These are phyloP conservation scores for Formica aserva DNA, from an alignment of 2,888 invertebrate genomes.

Conservation along the genomic window DNA sequence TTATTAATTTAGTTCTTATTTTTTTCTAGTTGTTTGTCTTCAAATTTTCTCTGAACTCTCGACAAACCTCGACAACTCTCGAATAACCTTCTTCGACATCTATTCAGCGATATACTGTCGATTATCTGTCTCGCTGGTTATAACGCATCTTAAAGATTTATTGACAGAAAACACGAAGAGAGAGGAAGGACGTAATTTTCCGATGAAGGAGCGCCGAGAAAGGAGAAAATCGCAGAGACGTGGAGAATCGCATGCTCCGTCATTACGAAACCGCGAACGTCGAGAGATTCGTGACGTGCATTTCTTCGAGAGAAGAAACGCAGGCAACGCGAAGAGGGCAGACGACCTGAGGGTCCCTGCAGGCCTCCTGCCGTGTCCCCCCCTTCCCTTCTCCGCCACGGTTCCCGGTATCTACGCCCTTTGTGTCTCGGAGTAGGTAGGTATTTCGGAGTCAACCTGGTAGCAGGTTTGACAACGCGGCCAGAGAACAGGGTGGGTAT, in stretches of 20 bases:
- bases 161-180: neutral
- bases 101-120: neutral
- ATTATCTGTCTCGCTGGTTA: neutral
- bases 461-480: slow-evolving; percentile 73
- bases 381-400: neutral
- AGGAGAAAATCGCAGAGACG: slow-evolving; percentile 32
- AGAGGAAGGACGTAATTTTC: slow-evolving; percentile 18
- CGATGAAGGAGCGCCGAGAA: slow-evolving; percentile 20
- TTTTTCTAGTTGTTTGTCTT: neutral
- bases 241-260: slow-evolving; percentile 40
- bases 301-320: slow-evolving; percentile 45
- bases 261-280: slow-evolving; percentile 48
- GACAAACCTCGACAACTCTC: too few species aligned
- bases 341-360: slow-evolving; percentile 43
- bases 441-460: slow-evolving; percentile 70
- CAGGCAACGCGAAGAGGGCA: slow-evolving; percentile 48
- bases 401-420: slow-evolving; percentile 44
- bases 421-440: slow-evolving; percentile 52
- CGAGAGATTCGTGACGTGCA: slow-evolving; percentile 55
- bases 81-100: neutral
- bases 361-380: slow-evolving; percentile 18
- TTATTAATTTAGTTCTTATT: neutral
- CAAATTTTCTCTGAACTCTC: neutral
- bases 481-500: slow-evolving; percentile 56
- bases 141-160: slow-evolving; percentile 13